These are phyloP conservation scores for Eustalomyia histrio DNA, from an alignment of 2,888 invertebrate genomes.

Conservation along the genomic window DNA sequence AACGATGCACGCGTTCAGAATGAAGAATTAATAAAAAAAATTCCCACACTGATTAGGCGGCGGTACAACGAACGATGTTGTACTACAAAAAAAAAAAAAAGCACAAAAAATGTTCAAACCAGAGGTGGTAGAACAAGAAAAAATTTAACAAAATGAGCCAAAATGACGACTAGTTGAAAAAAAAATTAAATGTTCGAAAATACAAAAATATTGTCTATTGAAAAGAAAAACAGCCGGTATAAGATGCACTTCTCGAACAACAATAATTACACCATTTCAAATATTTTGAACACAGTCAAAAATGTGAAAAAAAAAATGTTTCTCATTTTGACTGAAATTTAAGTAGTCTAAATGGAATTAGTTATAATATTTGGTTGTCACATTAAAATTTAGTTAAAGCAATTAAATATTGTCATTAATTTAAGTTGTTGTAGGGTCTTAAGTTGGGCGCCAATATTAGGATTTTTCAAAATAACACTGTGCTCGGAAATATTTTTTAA, in stretches of 20 bases:
- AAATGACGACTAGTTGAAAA: constrained; percentile 36
- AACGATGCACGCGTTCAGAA: constrained; percentile 57
- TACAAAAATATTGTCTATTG: background rate
- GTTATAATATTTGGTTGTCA: too few species aligned
- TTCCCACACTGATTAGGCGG: constrained; percentile 62
- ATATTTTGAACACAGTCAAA: background rate
- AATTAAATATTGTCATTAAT: too few species aligned
- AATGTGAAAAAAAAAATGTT: too few species aligned
- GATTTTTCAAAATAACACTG: too few species aligned
- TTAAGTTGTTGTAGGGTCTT: too few species aligned
- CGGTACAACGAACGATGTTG: constrained; percentile 12
- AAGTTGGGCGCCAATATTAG: too few species aligned
- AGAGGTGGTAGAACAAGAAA: constrained; percentile 21
- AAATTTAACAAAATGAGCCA: constrained; percentile 26
- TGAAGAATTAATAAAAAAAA: constrained; percentile 45
- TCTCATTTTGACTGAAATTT: too few species aligned
- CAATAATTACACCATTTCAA: constrained; percentile 2
- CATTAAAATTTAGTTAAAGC: too few species aligned
- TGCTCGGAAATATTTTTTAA: too few species aligned
- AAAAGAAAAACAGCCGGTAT: constrained; percentile 47
- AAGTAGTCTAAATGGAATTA: too few species aligned
- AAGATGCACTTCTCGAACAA: constrained; percentile 40
- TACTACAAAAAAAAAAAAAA: constrained; percentile 8
- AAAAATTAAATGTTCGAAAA: constrained; percentile 11
- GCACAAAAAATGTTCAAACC: background rate